Evolutionary conservation across 2,113 vertebrate genomes (phyloP).

Genomic region (Ascaphus truei): DNA sequence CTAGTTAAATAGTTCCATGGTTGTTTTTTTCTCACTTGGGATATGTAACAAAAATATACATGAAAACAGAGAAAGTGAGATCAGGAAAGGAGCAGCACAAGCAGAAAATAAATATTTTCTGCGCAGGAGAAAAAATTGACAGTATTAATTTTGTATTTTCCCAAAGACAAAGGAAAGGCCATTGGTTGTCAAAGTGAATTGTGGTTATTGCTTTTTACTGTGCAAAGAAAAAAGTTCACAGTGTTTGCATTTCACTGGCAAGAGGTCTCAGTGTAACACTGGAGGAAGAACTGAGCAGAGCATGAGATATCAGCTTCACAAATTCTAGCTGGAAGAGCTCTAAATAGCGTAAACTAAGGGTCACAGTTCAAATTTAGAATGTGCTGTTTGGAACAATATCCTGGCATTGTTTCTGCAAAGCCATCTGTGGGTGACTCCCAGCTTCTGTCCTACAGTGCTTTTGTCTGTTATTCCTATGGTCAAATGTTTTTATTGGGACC

Average conservation of each 20-base stretch:
- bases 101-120: slow-evolving; percentile 19
- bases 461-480: not conserved
- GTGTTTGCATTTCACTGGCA: not conserved
- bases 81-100: not conserved
- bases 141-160: slow-evolving; percentile 16
- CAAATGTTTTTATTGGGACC: not conserved
- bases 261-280: not conserved
- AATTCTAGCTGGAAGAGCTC: not conserved
- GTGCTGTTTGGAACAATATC: not conserved
- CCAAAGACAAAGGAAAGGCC: slow-evolving; percentile 9
- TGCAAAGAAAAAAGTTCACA: not conserved
- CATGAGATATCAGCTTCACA: not conserved
- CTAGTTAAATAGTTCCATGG: not conserved
- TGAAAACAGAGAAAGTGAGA: slow-evolving; percentile 33
- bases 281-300: not conserved
- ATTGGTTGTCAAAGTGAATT: slow-evolving; percentile 12
- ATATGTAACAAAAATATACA: slow-evolving; percentile 20
- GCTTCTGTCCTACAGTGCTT: not conserved
- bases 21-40: slow-evolving; percentile 4
- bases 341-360: not conserved
- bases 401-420: not conserved
- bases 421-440: not conserved
- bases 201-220: slow-evolving; percentile 4
- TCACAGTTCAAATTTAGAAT: not conserved
- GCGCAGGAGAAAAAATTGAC: slow-evolving; percentile 16